phyloP scores from a whole-genome alignment of 2,888 invertebrate species.

The Temnothorax rugatulus region DNA sequence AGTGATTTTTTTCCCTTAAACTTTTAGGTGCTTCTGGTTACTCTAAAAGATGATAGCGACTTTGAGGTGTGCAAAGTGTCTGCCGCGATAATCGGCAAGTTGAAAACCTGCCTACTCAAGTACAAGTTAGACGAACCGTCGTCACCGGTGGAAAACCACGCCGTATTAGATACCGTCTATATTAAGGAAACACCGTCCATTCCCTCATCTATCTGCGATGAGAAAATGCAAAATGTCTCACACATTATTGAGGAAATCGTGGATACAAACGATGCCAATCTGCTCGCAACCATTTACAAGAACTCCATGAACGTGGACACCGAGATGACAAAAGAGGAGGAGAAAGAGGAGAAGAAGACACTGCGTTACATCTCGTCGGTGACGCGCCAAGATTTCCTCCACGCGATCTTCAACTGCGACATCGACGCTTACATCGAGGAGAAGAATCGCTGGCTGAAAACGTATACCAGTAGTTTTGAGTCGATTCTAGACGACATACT shows the following conservation, averaged over 20 bases:
- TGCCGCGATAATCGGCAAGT: slow-evolving; percentile 87
- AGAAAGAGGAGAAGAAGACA: slow-evolving; percentile 80
- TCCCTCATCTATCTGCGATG: slow-evolving; percentile 70
- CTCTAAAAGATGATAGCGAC: slow-evolving; percentile 91
- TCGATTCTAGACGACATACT: slow-evolving; percentile 92
- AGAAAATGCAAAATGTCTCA: slow-evolving; percentile 84
- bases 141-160: slow-evolving; percentile 73
- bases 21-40: slow-evolving; percentile 88
- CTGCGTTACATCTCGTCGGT: slow-evolving; percentile 83
- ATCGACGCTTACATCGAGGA: slow-evolving; percentile 89
- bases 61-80: slow-evolving; percentile 90
- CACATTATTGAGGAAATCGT: slow-evolving; percentile 90
- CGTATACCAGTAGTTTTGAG: slow-evolving; percentile 89
- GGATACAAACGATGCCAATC: slow-evolving; percentile 88
- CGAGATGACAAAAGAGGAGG: slow-evolving; percentile 79
- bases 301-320: slow-evolving; percentile 85
- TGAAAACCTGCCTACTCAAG: slow-evolving; percentile 87
- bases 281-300: slow-evolving; percentile 89
- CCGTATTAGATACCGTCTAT: slow-evolving; percentile 79
- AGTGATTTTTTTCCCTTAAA: not conserved
- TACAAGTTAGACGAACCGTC: slow-evolving; percentile 82
- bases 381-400: slow-evolving; percentile 89
- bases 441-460: slow-evolving; percentile 90
- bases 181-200: slow-evolving; percentile 68
- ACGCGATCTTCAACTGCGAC: slow-evolving; percentile 88